Base-by-base conservation (phyloP, 92 coral and sea anemone genomes). In the Epizoanthus ramosus region DNA sequence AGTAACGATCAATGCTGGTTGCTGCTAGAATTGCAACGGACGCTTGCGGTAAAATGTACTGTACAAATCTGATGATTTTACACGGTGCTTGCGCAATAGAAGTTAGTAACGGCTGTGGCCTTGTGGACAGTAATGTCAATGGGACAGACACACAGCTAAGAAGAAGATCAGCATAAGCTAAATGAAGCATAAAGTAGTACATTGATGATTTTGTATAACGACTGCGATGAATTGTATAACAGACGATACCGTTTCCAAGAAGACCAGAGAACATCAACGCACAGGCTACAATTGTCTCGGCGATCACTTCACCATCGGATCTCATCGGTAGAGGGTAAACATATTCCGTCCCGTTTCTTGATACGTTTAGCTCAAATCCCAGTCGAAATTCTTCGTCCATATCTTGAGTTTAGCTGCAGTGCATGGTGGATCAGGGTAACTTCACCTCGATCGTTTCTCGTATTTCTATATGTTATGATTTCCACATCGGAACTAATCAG, bases 1-100 rank as follows among this genome's bases (percentile, higher is more conserved):
- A 85, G 71, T 87, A 92, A 16, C 96, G 87, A 45, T 92, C 96
- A 0, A 82, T 85, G 25, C 85, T 83, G 0, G 96, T 92, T 16
- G 93, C 96, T 4, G 96, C 89, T 3, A 92, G 84, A 35, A 90
- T 90, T 5, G 88, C 91, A 2, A 92, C 94, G 3, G 96, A 92
- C 6, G 96, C 96, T 7, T 93, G 96, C 10, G 93, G 96, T 4
- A 92, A 75, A 52, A 81, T 75, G 57, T 92, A 92, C 85, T 92
- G 96, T 0, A 87, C 19, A 73, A 92, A 92, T 45, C 96, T 89
- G 10, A 92, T 64, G 0, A 85, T 16, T 73, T 90, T 92, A 72
- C 96, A 92, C 8, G 90, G 57, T 23, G 60, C 50, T 56, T 60
- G 75, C 24, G 80, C 83, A n/a, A 84, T 75, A 28, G 77, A 63